Evolutionary conservation across 2,888 invertebrate genomes (phyloP).

Genomic region (Lumbricus terrestris): DNA sequence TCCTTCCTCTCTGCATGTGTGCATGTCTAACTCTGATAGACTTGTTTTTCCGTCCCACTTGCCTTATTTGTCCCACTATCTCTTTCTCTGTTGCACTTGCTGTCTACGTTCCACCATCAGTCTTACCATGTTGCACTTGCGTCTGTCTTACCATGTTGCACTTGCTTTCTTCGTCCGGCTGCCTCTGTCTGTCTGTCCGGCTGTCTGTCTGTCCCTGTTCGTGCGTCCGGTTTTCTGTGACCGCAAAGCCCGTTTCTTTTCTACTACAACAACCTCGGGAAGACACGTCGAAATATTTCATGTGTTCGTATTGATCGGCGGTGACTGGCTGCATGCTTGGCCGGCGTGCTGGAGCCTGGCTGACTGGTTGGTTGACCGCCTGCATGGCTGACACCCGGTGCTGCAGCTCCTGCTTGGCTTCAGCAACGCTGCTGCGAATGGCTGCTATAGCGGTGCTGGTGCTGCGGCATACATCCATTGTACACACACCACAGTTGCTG

Average conservation of each 20-base stretch:
- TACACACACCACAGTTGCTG: neutral
- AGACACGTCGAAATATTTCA: neutral
- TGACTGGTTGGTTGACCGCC: neutral
- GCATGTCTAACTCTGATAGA: no score
- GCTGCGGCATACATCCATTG: neutral
- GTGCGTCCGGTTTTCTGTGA: neutral
- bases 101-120: no score
- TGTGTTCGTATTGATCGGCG: neutral
- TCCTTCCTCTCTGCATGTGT: no score
- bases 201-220: neutral
- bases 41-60: no score
- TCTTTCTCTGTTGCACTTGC: no score
- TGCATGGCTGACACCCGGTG: neutral
- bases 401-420: neutral
- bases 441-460: neutral
- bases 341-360: neutral
- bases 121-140: neutral
- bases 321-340: neutral
- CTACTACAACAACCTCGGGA: neutral
- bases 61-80: no score
- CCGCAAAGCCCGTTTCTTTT: neutral
- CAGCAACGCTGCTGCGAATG: neutral
- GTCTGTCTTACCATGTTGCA: neutral
- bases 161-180: neutral
- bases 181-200: neutral